Evolutionary conservation across 2,797 vertebrate genomes (phyloP), one percentile per base, ranked within the genome.

Genomic region (Siniperca obscura): DNA sequence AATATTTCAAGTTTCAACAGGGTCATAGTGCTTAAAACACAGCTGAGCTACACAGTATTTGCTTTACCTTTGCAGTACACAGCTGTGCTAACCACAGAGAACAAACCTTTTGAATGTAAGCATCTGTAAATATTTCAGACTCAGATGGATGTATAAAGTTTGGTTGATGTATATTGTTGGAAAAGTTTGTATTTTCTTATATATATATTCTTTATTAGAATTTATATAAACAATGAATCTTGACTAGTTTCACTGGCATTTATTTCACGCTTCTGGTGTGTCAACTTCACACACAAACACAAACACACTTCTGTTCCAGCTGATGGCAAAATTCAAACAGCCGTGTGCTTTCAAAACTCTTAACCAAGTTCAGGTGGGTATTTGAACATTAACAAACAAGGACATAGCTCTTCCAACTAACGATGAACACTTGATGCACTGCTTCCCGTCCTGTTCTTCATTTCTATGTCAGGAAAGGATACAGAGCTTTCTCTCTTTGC

Each of bases 41-140:
- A 30, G 59, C 36, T 57, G 22, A 74, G 62, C 36, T 25, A 7
- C 10, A 36, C 42, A 68, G 46, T 72, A 74, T 80, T 62, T 44
- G 9, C 27, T 74, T 74, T 50, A 42, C 22, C 50, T 80, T 72
- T 67, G 19, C 40, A 72, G 11, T 2, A 62, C 36, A 69, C 9
- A 1, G 42, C 16, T 78, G 7, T 68, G 30, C 27, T 50, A 46
- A 61, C 34, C 16, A 27, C 59, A 67, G 62, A 67, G 62, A 88
- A 55, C 46, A 78, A 82, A 78, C 69, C 19, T 71, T 86, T 80
- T 83, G 66, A 89, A 87, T 89, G 84, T 84, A 83, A 85, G n/a
- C 36, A 16, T 78, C 70, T 94, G 87, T 94, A 93, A 85, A 93
- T 93, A 92, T 86, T 89, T 87, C 42, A 70, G 50, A 69, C 34